Percentiles rank a stretch among this genome's conserved stretches.
phyloP scores from a whole-genome alignment of 2,113 vertebrate genomes.

The Sphaerodactylus townsendi region DNA sequence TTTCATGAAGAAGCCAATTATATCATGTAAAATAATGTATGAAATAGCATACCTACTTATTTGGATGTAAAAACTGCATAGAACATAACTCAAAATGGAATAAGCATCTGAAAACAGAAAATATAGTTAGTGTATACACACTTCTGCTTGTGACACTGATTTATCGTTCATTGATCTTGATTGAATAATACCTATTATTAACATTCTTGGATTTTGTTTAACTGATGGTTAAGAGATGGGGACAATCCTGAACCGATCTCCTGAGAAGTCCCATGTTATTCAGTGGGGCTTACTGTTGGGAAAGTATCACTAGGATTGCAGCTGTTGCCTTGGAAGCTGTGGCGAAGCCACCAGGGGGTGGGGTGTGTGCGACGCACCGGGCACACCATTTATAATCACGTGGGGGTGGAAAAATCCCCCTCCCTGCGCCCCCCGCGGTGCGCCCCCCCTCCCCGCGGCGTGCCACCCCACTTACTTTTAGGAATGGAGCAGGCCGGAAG shows the following conservation, averaged over 20 bases:
- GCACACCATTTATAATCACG: too few species aligned
- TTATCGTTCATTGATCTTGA: neutral
- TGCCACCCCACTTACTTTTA: too few species aligned
- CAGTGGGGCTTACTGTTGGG: too few species aligned
- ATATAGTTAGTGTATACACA: slow-evolving; percentile 18
- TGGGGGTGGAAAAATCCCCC: too few species aligned
- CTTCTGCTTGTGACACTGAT: neutral
- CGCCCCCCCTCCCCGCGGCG: too few species aligned
- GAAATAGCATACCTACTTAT: slow-evolving; percentile 20
- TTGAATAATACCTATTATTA: neutral
- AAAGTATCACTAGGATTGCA: neutral
- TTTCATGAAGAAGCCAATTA: slow-evolving; percentile 36
- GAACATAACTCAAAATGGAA: slow-evolving; percentile 8
- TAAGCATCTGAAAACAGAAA: slow-evolving; percentile 32
- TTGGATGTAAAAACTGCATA: slow-evolving; percentile 23
- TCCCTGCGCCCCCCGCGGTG: too few species aligned
- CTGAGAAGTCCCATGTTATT: too few species aligned
- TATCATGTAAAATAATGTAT: slow-evolving; percentile 34
- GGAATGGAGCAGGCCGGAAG: too few species aligned
- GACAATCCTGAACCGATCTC: too few species aligned
- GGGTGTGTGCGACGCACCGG: too few species aligned
- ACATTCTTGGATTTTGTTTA: neutral
- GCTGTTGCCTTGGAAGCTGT: neutral
- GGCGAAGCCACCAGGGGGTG: too few species aligned
- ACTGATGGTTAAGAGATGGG: neutral